Percentiles rank a stretch among this genome's conserved stretches.
Conservation (phyloP, 2,888 invertebrate species). For the Amphipyra berbera region DNA sequence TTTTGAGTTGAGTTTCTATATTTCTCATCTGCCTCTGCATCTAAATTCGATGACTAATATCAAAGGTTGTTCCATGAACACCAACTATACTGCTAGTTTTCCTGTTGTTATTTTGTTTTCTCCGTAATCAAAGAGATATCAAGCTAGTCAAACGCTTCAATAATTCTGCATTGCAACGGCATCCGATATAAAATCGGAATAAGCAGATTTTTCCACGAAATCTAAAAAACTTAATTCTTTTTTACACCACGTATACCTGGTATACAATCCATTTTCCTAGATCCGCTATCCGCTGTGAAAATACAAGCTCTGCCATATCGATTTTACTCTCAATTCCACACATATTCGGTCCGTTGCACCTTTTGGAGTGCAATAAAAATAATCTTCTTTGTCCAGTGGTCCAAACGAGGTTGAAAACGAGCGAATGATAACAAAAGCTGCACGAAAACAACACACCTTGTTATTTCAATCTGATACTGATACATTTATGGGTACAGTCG, state of each 20-base stretch:
- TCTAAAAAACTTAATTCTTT: too few species aligned
- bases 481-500: slow-evolving; percentile 66
- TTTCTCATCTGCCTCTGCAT: too few species aligned
- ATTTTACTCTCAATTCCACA: slow-evolving; percentile 82
- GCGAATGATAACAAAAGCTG: slow-evolving; percentile 75
- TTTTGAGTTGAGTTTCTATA: too few species aligned
- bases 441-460: slow-evolving; percentile 68
- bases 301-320: slow-evolving; percentile 66
- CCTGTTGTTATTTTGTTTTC: too few species aligned
- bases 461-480: slow-evolving; percentile 76
- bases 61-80: too few species aligned
- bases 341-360: slow-evolving; percentile 82
- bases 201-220: slow-evolving; percentile 12
- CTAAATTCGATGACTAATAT: too few species aligned
- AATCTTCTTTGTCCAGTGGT: slow-evolving; percentile 84
- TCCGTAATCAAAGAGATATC: neutral
- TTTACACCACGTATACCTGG: too few species aligned
- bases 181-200: slow-evolving; percentile 20
- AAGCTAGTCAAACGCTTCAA: slow-evolving; percentile 5
- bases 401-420: slow-evolving; percentile 74
- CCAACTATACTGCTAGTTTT: too few species aligned
- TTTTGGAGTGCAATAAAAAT: slow-evolving; percentile 87
- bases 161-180: slow-evolving; percentile 23
- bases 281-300: slow-evolving; percentile 54
- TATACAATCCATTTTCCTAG: slow-evolving; percentile 56